Conservation (phyloP, 1,140 invertebrate species). For the Mamestra configurata region DNA sequence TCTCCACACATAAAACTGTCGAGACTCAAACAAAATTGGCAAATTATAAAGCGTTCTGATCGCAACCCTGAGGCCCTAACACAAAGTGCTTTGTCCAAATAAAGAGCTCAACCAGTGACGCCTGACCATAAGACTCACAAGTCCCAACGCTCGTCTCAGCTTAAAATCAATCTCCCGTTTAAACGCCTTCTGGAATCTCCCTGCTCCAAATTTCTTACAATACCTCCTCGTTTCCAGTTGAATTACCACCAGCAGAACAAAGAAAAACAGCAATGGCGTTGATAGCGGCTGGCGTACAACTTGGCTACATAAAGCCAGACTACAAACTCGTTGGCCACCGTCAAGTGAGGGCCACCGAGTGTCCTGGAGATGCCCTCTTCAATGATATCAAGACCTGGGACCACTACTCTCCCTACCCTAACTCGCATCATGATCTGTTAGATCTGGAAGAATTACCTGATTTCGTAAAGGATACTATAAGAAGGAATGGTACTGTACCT, state of each 20-base stretch:
- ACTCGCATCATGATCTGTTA: constrained; percentile 70
- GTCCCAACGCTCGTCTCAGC: no score
- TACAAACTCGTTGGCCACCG: constrained; percentile 92
- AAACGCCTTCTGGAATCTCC: no score
- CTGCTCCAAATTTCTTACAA: not conserved
- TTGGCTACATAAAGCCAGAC: constrained; percentile 88
- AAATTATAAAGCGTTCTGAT: no score
- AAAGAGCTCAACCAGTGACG: no score
- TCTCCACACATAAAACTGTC: no score
- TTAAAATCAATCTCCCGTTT: no score
- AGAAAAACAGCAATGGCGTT: constrained; percentile 89
- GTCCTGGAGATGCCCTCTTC: constrained; percentile 91
- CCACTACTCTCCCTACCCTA: constrained; percentile 87
- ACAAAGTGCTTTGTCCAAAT: no score
- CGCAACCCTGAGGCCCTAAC: no score
- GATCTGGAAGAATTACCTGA: constrained; percentile 66
- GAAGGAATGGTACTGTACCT: not conserved
- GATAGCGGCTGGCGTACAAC: constrained; percentile 89
- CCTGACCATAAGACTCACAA: no score
- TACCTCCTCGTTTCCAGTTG: constrained; percentile 78
- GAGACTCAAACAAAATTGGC: no score
- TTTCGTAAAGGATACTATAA: constrained; percentile 40
- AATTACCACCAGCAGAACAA: constrained; percentile 89
- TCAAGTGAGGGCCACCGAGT: constrained; percentile 91
- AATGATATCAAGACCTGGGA: constrained; percentile 90